phyloP scores from a whole-genome alignment of 2,888 invertebrate species.

The Notodonta dromedarius region DNA sequence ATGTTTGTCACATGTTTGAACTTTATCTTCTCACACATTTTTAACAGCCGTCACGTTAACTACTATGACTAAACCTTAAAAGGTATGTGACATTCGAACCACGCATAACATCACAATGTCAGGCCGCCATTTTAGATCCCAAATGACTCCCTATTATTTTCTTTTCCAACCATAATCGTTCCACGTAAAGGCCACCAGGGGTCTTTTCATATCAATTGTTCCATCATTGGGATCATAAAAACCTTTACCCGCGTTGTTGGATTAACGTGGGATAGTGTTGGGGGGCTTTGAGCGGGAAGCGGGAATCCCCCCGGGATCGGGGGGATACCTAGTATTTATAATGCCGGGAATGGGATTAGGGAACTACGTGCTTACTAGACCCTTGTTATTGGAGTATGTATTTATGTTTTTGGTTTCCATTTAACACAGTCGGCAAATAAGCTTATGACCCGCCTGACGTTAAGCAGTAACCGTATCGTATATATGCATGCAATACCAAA shows the following conservation, averaged over 20 bases:
- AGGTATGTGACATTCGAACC: too few relatives aligned
- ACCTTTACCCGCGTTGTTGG: conserved; percentile 54
- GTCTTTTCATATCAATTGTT: conserved; percentile 61
- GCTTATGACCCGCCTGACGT: too few relatives aligned
- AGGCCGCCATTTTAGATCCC: too few relatives aligned
- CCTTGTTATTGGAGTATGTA: conserved; percentile 43
- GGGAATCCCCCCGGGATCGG: conserved; percentile 42
- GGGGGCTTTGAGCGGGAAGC: conserved; percentile 49
- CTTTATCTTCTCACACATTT: too few relatives aligned
- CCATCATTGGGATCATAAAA: conserved; percentile 66
- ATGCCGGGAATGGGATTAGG: conserved; percentile 64
- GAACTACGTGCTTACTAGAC: conserved; percentile 49
- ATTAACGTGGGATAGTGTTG: conserved; percentile 74
- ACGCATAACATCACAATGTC: too few relatives aligned
- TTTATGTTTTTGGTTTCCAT: conserved; percentile 35
- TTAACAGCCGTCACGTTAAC: too few relatives aligned
- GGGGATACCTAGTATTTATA: conserved; percentile 69
- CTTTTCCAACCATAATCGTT: conserved; percentile 32
- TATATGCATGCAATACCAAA: too few relatives aligned
- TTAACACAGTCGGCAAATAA: too few relatives aligned
- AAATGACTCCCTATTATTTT: conserved; percentile 31
- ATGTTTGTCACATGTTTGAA: too few relatives aligned
- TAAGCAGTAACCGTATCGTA: too few relatives aligned
- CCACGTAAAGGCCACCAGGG: conserved; percentile 39
- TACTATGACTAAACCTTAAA: too few relatives aligned